Percentiles rank a stretch among this genome's conserved stretches.
These are phyloP conservation scores for Tachycineta bicolor DNA, from an alignment of 2,113 vertebrate species.

Conservation along the genomic window DNA sequence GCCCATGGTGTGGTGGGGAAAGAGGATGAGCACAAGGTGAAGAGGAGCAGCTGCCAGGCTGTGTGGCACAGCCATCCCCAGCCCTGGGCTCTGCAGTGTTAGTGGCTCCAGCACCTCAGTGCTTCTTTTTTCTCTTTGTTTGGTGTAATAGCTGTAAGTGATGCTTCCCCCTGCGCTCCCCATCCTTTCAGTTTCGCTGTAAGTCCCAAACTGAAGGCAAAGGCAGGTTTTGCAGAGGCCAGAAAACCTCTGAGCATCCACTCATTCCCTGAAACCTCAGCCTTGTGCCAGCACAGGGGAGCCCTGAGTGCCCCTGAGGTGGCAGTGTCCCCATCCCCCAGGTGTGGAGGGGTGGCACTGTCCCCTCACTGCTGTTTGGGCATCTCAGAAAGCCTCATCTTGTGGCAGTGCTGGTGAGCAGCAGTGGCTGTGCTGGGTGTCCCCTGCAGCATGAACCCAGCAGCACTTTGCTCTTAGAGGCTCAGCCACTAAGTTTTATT, in stretches of 20 bases:
- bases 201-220: neutral
- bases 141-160: neutral
- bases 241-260: neutral
- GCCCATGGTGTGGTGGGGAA: fast-evolving
- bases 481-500: neutral
- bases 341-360: neutral
- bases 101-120: neutral
- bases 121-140: neutral
- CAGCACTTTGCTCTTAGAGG: fast-evolving
- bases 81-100: neutral
- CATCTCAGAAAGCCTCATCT: neutral
- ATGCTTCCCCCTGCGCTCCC: neutral
- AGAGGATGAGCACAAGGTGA: neutral
- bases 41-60: neutral
- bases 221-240: neutral
- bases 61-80: neutral
- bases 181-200: neutral
- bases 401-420: neutral
- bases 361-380: fast-evolving
- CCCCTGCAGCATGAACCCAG: neutral
- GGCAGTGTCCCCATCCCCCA: neutral
- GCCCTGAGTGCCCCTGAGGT: fast-evolving
- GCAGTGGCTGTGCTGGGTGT: neutral
- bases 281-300: fast-evolving
- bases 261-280: no score